Percentiles rank a stretch among this genome's conserved stretches.
These are phyloP conservation scores for Drosophila guanche DNA, from an alignment of 1,140 invertebrate genomes.

Conservation along the genomic window DNA sequence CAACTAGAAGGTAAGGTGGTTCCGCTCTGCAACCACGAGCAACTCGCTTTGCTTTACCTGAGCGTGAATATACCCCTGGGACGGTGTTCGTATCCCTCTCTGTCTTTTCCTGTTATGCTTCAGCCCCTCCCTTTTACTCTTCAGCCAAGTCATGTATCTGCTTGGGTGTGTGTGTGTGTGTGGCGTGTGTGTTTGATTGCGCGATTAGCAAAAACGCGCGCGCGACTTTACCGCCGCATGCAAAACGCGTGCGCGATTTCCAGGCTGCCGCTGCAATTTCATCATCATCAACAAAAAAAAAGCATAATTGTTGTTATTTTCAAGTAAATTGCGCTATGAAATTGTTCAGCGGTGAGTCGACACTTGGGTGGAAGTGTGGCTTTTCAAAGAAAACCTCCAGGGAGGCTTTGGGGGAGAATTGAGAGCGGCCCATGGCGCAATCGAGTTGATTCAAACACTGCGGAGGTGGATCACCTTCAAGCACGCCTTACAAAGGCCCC, in stretches of 20 bases:
- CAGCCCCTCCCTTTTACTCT: too few relatives aligned
- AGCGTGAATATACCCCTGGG: too few relatives aligned
- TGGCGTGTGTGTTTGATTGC: conserved; percentile 44
- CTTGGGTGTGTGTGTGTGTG: conserved; percentile 46
- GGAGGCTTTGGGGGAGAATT: too few relatives aligned
- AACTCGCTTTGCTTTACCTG: too few relatives aligned
- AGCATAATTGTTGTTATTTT: conserved; percentile 54
- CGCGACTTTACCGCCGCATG: conserved; percentile 36
- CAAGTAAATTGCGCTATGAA: conserved; percentile 47
- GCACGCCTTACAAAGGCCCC: too few relatives aligned
- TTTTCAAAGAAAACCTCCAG: neutral
- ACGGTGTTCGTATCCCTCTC: too few relatives aligned
- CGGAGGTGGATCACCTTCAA: conserved; percentile 48
- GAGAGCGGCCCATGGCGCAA: too few relatives aligned
- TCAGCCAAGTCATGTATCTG: conserved; percentile 44
- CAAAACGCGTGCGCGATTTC: conserved; percentile 74
- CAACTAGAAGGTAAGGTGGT: too few relatives aligned
- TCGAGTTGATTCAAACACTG: too few relatives aligned
- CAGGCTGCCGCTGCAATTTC: conserved; percentile 58
- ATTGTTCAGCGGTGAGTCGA: conserved; percentile 31
- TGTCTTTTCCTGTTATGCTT: too few relatives aligned
- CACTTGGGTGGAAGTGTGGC: neutral
- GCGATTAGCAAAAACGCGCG: conserved; percentile 65
- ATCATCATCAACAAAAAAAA: conserved; percentile 52
- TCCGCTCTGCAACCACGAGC: too few relatives aligned